phyloP scores from a whole-genome alignment of 2,888 invertebrate genomes.

The Aphodius granarius region DNA sequence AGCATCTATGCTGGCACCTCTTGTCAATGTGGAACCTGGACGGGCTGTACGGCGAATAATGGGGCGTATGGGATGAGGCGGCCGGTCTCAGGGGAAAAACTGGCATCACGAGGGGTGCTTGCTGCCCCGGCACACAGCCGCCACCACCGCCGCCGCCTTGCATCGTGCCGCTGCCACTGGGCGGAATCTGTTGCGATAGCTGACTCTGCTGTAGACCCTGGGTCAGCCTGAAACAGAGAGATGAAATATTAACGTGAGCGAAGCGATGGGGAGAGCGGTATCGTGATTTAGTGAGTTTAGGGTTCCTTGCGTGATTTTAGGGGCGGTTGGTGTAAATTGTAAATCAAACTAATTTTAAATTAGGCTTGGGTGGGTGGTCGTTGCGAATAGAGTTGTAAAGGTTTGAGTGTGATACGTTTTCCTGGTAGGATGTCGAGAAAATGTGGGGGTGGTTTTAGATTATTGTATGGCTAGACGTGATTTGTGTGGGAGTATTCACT shows the following conservation, averaged over 20 bases:
- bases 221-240: slow-evolving; percentile 55
- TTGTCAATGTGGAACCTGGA: slow-evolving; percentile 94
- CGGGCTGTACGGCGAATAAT: slow-evolving; percentile 88
- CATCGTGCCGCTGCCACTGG: slow-evolving; percentile 65
- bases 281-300: not conserved
- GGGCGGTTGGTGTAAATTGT: not conserved
- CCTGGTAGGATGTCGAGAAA: too few species aligned
- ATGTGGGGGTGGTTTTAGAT: too few species aligned
- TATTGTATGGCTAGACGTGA: too few species aligned
- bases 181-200: slow-evolving; percentile 60
- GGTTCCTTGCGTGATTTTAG: not conserved
- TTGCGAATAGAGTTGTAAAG: not conserved
- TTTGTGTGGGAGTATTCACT: too few species aligned
- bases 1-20: slow-evolving; percentile 90
- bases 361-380: not conserved
- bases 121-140: slow-evolving; percentile 57
- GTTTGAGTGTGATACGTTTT: not conserved
- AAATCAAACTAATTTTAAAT: slow-evolving; percentile 12
- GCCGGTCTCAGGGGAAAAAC: slow-evolving; percentile 78
- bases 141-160: slow-evolving; percentile 59
- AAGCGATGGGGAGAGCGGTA: not conserved
- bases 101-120: slow-evolving; percentile 83
- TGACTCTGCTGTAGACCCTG: slow-evolving; percentile 58
- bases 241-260: slow-evolving; percentile 13
- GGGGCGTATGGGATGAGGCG: slow-evolving; percentile 67